Percentiles rank a stretch among this genome's conserved stretches.
Conservation (phyloP, 2,888 invertebrate genomes). For the Tetragonula carbonaria region DNA sequence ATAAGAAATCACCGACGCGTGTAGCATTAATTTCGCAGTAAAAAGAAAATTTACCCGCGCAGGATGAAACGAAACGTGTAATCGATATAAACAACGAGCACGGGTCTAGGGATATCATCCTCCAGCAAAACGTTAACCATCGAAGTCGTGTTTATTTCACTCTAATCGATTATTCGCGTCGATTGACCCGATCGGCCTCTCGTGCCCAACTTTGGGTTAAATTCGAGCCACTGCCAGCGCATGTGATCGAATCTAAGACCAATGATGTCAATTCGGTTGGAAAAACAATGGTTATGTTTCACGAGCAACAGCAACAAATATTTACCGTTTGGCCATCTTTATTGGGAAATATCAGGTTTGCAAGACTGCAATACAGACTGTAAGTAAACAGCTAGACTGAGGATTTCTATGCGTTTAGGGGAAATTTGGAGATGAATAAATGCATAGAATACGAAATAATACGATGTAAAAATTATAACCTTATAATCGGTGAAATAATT, state of each 20-base stretch:
- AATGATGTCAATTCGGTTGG: slow-evolving; percentile 17
- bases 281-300: slow-evolving; percentile 27
- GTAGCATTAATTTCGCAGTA: not conserved
- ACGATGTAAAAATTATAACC: too few relatives aligned
- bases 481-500: too few relatives aligned
- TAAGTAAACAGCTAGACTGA: not conserved
- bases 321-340: not conserved
- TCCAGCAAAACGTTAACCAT: slow-evolving; percentile 12
- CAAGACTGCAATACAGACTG: too few relatives aligned
- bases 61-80: slow-evolving; percentile 12
- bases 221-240: slow-evolving; percentile 5
- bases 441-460: too few relatives aligned
- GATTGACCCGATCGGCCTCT: slow-evolving; percentile 25
- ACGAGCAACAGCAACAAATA: not conserved
- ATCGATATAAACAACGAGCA: slow-evolving; percentile 11
- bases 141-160: slow-evolving; percentile 24
- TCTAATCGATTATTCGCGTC: slow-evolving; percentile 54
- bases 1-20: not conserved
- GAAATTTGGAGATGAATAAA: too few relatives aligned
- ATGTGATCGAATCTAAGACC: slow-evolving; percentile 24
- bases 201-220: slow-evolving; percentile 41
- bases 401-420: too few relatives aligned
- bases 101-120: not conserved
- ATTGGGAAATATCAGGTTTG: not conserved
- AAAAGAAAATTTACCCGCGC: not conserved